Percentiles rank a stretch among this genome's conserved stretches.
These are phyloP conservation scores for Eulemur coronatus DNA, from an alignment of 2,797 vertebrate genomes.

Conservation along the genomic window DNA sequence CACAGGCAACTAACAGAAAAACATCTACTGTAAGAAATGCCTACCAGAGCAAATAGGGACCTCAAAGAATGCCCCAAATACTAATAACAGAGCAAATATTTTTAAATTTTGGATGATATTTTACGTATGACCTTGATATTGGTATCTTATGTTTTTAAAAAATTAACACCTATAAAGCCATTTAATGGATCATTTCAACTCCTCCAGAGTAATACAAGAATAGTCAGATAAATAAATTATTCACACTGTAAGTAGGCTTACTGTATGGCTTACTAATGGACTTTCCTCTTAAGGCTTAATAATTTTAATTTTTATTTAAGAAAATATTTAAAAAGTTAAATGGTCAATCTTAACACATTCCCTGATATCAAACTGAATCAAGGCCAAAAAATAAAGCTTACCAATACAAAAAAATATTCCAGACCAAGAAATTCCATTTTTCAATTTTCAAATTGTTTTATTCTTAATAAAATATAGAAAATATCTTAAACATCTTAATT, in stretches of 20 bases:
- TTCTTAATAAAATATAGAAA: conserved; percentile 16
- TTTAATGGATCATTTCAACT: not conserved
- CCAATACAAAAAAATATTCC: not conserved
- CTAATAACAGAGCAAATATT: not conserved
- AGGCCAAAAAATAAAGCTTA: conserved; percentile 4
- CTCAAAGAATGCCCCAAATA: not conserved
- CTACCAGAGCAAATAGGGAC: not conserved
- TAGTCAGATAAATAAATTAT: not conserved
- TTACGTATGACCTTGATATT: not conserved
- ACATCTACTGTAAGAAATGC: not conserved
- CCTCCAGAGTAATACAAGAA: not conserved
- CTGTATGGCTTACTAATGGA: not conserved
- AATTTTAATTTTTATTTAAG: conserved; percentile 29
- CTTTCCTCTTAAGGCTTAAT: not conserved
- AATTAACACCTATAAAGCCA: not conserved
- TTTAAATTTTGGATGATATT: not conserved
- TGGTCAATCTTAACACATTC: not conserved
- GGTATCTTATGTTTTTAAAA: conserved; percentile 13
- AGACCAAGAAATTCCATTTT: not conserved
- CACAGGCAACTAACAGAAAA: not conserved
- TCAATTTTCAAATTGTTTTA: conserved; percentile 9
- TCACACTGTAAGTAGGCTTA: conserved; percentile 5
- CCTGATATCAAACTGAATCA: conserved; percentile 1
- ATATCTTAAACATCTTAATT: not conserved
- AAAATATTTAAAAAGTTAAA: conserved; percentile 14